Evolutionary conservation across 2,113 vertebrate genomes (phyloP).

Genomic region (Sinosuthora webbiana): DNA sequence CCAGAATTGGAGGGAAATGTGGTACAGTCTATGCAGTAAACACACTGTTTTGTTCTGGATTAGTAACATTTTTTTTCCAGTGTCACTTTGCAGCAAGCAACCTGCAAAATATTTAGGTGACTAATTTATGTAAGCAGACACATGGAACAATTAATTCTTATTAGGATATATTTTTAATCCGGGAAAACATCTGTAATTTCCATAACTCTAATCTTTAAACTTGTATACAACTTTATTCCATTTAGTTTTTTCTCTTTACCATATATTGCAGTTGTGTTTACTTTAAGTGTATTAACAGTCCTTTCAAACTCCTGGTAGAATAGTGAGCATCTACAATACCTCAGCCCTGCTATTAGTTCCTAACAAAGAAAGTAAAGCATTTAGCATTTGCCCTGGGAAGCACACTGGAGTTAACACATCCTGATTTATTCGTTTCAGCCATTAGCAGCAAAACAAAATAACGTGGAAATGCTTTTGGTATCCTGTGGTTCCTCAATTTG

Average conservation of each 20-base stretch:
- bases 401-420: slow-evolving; percentile 59
- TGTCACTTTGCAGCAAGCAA: not conserved
- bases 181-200: not conserved
- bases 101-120: not conserved
- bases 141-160: not conserved
- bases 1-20: not conserved
- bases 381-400: slow-evolving; percentile 51
- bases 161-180: not conserved
- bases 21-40: not conserved
- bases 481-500: slow-evolving; percentile 74
- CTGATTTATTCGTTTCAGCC: slow-evolving; percentile 76
- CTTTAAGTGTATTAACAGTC: not conserved
- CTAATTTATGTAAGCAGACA: not conserved
- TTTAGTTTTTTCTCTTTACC: not conserved
- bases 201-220: not conserved
- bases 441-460: slow-evolving; percentile 61
- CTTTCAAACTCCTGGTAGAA: not conserved
- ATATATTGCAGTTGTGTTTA: not conserved
- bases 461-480: slow-evolving; percentile 62
- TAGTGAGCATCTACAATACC: not conserved
- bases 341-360: not conserved
- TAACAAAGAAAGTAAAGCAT: slow-evolving; percentile 4
- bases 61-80: not conserved
- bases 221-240: not conserved
- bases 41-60: not conserved